Conservation (phyloP, 2,797 vertebrate species). For the Karalla daura region DNA sequence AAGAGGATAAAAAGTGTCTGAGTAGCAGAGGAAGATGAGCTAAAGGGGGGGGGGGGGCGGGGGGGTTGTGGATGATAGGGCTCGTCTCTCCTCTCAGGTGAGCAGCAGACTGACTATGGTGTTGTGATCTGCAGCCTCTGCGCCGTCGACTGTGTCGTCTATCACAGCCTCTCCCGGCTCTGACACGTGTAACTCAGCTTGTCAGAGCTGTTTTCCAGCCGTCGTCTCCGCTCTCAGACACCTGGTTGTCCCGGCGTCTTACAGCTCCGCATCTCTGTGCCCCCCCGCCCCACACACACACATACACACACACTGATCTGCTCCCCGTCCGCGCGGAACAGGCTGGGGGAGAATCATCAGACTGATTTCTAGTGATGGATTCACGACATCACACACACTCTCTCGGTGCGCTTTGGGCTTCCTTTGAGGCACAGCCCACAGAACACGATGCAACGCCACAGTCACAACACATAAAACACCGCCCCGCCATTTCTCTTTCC, state of each 20-base stretch:
- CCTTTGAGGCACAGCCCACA: conserved; percentile 70
- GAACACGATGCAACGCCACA: conserved; percentile 42
- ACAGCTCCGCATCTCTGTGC: conserved; percentile 49
- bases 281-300: no score
- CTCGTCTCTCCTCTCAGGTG: conserved; percentile 48
- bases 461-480: conserved; percentile 42
- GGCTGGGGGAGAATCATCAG: conserved; percentile 57
- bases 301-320: conserved; percentile 50
- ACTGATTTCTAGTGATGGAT: conserved; percentile 48
- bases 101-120: conserved; percentile 53
- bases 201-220: conserved; percentile 67
- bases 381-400: conserved; percentile 50
- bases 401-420: conserved; percentile 64
- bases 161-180: conserved; percentile 54
- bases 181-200: conserved; percentile 75
- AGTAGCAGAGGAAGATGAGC: conserved; percentile 32
- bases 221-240: conserved; percentile 56
- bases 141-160: conserved; percentile 52
- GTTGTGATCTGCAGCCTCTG: conserved; percentile 68
- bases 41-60: conserved; percentile 9
- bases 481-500: conserved; percentile 17
- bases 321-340: conserved; percentile 38
- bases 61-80: conserved; percentile 2
- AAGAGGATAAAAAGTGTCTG: conserved; percentile 32
- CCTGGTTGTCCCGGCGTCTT: conserved; percentile 49